Evolutionary conservation across 1,140 invertebrate genomes (phyloP).

Genomic region (Musca domestica): DNA sequence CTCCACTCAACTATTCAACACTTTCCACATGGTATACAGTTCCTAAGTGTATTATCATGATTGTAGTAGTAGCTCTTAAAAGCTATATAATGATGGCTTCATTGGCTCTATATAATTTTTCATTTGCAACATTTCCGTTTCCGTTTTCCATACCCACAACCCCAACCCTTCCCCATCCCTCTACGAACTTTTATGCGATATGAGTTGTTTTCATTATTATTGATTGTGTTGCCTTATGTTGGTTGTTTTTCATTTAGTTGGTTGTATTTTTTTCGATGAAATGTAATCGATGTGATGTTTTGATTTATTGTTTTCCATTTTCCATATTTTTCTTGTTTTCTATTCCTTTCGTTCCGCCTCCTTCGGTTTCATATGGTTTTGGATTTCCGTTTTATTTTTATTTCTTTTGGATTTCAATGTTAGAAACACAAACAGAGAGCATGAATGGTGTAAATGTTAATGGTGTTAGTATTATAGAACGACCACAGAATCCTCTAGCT

Average conservation of each 20-base stretch:
- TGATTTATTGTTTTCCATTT: no score
- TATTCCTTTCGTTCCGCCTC: background rate
- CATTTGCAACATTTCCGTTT: no score
- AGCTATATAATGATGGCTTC: no score
- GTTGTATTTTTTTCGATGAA: background rate
- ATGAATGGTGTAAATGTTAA: slow-evolving; percentile 71
- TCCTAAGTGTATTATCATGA: no score
- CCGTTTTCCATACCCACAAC: no score
- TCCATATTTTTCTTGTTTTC: background rate
- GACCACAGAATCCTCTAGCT: slow-evolving; percentile 57
- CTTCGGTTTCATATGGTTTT: background rate
- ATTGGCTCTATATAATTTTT: no score
- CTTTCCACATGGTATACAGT: no score
- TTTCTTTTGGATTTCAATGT: slow-evolving; percentile 1
- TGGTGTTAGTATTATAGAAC: slow-evolving; percentile 63
- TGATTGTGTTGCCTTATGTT: background rate
- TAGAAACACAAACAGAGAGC: slow-evolving; percentile 54
- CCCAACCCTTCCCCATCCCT: no score
- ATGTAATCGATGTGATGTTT: no score
- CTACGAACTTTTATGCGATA: no score
- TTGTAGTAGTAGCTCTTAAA: no score
- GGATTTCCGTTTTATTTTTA: background rate
- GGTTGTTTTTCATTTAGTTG: background rate
- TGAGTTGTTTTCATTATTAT: background rate
- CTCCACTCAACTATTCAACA: no score